Evolutionary conservation across 2,888 invertebrate species (phyloP), one percentile per base, ranked within the genome.

Genomic region (Eilema griseolum): DNA sequence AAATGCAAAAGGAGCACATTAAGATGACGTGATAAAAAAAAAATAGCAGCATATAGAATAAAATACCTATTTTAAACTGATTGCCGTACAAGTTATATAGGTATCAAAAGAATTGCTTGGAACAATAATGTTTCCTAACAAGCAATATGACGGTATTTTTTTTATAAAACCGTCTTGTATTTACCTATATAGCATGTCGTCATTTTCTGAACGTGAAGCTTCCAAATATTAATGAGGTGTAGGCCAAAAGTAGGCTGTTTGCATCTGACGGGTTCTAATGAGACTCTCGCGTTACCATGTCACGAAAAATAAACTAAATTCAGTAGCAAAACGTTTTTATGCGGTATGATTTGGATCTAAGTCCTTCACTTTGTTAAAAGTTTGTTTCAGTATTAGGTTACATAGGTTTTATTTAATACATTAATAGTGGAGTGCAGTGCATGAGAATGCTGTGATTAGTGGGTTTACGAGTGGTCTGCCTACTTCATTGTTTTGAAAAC

Each of bases 151-250:
- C 66, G 46, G n/a, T n/a, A 64, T 68, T 69, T 74, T 76, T 78
- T 70, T 56, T 66, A 59, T 24, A 52, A 70, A 56, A 69, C 67
- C 62, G 37, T 62, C 65, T 64, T 74, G 66, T 72, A 20, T 65
- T 70, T 67, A 73, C 28, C 57, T 64, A 67, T 59, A 57, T 37
- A 37, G 12, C 67, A 74, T 68, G 76, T 73, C 66, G 68, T 74
- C 74, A 73, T 68, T 75, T 73, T 71, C 67, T 74, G 64, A 73
- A 76, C 78, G 71, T 69, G 74, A 77, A 75, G 79, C 77, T 80
- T 80, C 78, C 79, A 78, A 76, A 69, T 78, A 81, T 78, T 83
- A 83, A 85, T 81, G 79, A 85, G 84, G 74, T 78, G 71, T 78
- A 72, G 71, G 72, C 72, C 72, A 70, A 82, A 79, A 81, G 72